Conservation (phyloP, 2,888 invertebrate species). For the Sympetrum striolatum region DNA sequence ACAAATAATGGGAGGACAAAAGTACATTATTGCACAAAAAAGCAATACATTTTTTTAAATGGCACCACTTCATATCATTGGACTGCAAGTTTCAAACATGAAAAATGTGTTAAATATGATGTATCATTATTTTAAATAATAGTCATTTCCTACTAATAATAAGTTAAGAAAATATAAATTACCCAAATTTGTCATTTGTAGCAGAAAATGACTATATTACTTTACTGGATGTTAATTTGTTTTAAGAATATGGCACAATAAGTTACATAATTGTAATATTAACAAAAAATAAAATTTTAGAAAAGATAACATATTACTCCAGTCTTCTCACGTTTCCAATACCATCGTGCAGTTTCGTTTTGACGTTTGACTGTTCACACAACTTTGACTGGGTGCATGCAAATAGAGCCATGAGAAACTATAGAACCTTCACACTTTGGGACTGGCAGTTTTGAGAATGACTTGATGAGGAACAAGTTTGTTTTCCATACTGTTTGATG, state of each 20-base stretch:
- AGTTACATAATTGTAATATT: background rate
- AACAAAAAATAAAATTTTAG: slow-evolving; percentile 2
- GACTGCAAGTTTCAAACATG: background rate
- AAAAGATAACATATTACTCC: background rate
- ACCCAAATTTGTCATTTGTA: background rate
- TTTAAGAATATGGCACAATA: slow-evolving; percentile 25
- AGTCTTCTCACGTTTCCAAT: background rate
- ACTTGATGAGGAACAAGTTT: background rate
- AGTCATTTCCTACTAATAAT: background rate
- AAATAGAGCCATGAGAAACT: background rate
- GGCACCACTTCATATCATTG: background rate
- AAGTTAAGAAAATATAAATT: slow-evolving; percentile 2
- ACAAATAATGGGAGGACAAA: slow-evolving; percentile 12
- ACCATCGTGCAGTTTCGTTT: background rate
- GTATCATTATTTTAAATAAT: background rate
- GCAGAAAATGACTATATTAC: background rate
- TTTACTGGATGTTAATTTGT: background rate
- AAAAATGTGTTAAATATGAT: background rate
- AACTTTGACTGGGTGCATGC: background rate
- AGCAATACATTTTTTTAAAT: slow-evolving; percentile 4
- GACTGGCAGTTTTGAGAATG: background rate
- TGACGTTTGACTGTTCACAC: background rate
- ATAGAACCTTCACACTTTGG: background rate
- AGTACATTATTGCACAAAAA: slow-evolving; percentile 9
- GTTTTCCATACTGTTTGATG: background rate